Evolutionary conservation across 1,140 invertebrate genomes (phyloP).

Genomic region (Ips nitidus): DNA sequence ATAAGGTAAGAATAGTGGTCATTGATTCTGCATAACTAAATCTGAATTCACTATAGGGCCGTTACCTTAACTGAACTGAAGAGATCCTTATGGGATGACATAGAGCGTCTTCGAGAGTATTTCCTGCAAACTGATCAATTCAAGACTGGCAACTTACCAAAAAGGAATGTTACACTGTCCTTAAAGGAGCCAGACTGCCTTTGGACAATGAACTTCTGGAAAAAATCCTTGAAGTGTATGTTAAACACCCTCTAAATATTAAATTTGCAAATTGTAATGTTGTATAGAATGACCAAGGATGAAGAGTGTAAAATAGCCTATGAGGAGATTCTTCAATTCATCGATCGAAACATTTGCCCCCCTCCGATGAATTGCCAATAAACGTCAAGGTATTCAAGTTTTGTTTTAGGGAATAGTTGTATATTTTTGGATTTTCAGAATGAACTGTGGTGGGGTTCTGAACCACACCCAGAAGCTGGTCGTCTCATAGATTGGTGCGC

Average conservation of each 20-base stretch:
- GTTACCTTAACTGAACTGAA: conserved; percentile 69
- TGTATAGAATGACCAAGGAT: conserved; percentile 62
- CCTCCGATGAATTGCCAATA: conserved; percentile 55
- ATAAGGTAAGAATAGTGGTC: conserved; percentile 47
- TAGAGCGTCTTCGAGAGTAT: conserved; percentile 65
- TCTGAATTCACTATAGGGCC: no score
- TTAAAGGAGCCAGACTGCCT: conserved; percentile 67
- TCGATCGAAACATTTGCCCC: conserved; percentile 61
- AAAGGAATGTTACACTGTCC: conserved; percentile 60
- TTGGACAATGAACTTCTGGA: conserved; percentile 66
- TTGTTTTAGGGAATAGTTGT: neutral
- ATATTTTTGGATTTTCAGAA: conserved; percentile 14
- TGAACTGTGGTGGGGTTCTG: conserved; percentile 55
- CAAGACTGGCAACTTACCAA: conserved; percentile 59
- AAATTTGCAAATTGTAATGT: neutral
- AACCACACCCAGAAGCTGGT: conserved; percentile 51
- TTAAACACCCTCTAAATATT: conserved; percentile 23
- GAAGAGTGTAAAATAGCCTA: conserved; percentile 63
- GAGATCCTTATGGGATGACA: conserved; percentile 68
- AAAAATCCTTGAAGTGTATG: conserved; percentile 69
- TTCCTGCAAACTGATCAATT: conserved; percentile 63
- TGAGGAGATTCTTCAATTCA: conserved; percentile 60
- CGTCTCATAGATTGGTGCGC: conserved; percentile 55
- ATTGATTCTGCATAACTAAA: no score
- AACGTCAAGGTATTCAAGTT: conserved; percentile 55